phyloP scores from a whole-genome alignment of 2,113 vertebrate genomes.

The Haemorhous mexicanus region DNA sequence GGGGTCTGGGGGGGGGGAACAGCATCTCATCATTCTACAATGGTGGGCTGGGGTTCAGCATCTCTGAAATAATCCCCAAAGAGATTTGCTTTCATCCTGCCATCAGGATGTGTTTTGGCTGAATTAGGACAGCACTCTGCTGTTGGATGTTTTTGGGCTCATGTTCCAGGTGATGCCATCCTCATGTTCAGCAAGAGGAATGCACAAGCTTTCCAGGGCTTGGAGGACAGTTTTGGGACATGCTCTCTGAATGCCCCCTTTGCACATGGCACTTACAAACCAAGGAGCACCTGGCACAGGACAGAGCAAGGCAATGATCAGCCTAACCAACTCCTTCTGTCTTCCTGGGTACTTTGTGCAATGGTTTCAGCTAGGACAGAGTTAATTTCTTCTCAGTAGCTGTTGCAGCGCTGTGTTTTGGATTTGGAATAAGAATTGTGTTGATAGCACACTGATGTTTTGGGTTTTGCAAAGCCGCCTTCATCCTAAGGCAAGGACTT shows the following conservation, averaged over 20 bases:
- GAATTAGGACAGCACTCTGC: not conserved
- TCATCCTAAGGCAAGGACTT: not conserved
- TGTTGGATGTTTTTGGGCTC: accelerated
- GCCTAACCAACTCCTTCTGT: not conserved
- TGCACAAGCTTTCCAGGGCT: not conserved
- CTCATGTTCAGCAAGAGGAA: not conserved
- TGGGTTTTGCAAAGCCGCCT: not conserved
- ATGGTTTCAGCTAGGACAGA: not conserved
- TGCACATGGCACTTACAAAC: not conserved
- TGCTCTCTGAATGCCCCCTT: not conserved
- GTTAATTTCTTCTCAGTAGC: not conserved
- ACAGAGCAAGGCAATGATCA: not conserved
- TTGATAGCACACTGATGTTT: not conserved
- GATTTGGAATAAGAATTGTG: not conserved
- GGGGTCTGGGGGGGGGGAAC: not conserved
- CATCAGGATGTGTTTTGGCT: not conserved
- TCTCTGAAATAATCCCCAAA: not conserved
- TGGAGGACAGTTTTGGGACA: not conserved
- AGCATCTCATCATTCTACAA: not conserved
- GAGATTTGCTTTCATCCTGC: not conserved
- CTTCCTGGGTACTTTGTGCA: not conserved
- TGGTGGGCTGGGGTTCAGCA: not conserved
- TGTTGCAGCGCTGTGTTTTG: not conserved
- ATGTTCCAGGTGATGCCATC: not conserved
- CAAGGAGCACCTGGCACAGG: accelerated